A percentile compares a stretch with the other conserved stretches of the same genome.
phyloP scores from a whole-genome alignment of 1,140 invertebrate genomes.

The Bombus balteatus region DNA sequence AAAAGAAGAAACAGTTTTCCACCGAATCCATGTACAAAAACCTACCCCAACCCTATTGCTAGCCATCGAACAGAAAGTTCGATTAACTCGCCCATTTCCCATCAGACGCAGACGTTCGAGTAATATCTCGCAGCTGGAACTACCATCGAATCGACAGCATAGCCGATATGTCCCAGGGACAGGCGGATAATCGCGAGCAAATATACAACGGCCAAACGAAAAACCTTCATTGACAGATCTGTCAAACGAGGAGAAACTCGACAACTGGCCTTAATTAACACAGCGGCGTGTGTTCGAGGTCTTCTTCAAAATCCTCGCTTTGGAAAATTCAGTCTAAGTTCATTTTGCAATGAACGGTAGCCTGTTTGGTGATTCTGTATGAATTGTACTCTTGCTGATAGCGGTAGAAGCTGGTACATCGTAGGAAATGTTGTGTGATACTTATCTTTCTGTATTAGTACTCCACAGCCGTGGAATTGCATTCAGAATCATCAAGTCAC shows the following conservation, averaged over 20 bases:
- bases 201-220: neutral
- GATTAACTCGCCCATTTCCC: conserved; percentile 8
- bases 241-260: neutral
- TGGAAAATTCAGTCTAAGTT: conserved; percentile 1
- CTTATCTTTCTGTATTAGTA: too few species aligned
- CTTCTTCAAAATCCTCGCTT: neutral
- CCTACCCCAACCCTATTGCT: neutral
- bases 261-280: conserved; percentile 2
- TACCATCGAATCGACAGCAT: conserved; percentile 11
- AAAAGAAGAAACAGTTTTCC: neutral
- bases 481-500: too few species aligned
- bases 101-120: neutral
- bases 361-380: too few species aligned
- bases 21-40: neutral
- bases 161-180: neutral
- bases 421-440: too few species aligned
- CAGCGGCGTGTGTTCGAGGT: neutral
- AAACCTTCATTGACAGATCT: conserved; percentile 17
- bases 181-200: conserved; percentile 13
- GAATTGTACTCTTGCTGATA: too few species aligned
- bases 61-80: neutral
- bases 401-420: too few species aligned
- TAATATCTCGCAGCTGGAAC: neutral
- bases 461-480: too few species aligned
- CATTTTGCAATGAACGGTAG: too few species aligned